Evolutionary conservation across 2,888 invertebrate species (phyloP), one percentile per base, ranked within the genome.

Genomic region (Rutpela maculata): DNA sequence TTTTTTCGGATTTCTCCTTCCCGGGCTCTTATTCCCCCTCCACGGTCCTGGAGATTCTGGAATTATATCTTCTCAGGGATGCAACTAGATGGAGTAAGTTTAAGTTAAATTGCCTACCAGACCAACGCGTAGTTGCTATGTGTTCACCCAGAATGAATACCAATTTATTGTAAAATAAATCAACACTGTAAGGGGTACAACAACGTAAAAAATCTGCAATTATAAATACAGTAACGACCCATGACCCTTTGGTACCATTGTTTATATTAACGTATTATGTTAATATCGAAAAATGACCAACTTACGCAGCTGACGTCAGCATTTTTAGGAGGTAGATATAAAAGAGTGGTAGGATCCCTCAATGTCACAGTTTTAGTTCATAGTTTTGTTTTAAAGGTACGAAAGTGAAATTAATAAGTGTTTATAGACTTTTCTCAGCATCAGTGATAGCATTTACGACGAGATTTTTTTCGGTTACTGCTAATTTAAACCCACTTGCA

Each of bases 261-360:
- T 55, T 43, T 26, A 22, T n/a, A n/a, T n/a, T 67, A 67, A 55
- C 26, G 12, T 56, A n/a, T 19, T 15, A 67, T 67, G 50, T 12
- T 67, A 67, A 67, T 26, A 26, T 26, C 22, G 22, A 26, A 26
- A 26, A 26, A 26, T 26, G 22, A 26, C 22, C 22, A 26, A 4
- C 55, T 18, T 19, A n/a, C 50, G 26, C 26, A 55, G 2, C 26
- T 67, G 67, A 67, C 67, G 67, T 55, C 55, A 67, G 17, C 3
- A 55, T 67, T 67, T 67, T 55, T 26, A 55, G 56, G 55, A 67
- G 67, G 67, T 55, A 26, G 26, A 55, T 67, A 67, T 67, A 67
- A 55, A 67, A 67, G 55, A 50, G 55, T 26, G n/a, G 12, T 22
- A 17, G 67, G 15, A 67, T 67, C 15, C 15, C 19, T 50, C 55